A percentile compares a stretch with the other conserved stretches of the same genome.
These are phyloP conservation scores for Serrognathus titanus DNA, from an alignment of 2,888 invertebrate species.

Conservation along the genomic window DNA sequence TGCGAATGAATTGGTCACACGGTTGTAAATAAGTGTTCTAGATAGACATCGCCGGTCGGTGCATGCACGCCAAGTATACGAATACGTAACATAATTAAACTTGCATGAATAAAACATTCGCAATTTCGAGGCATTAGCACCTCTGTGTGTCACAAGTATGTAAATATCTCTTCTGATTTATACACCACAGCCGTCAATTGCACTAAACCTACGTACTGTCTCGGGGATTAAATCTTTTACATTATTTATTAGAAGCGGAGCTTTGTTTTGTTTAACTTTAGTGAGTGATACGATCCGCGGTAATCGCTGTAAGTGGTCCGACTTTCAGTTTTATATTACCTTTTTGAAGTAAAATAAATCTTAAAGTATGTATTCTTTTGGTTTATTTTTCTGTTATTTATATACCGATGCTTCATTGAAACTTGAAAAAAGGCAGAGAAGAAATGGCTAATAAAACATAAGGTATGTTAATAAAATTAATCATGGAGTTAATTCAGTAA, in stretches of 20 bases:
- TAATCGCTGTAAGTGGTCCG: not conserved
- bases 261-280: not conserved
- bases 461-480: no score
- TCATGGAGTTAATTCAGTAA: no score
- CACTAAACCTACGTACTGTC: not conserved
- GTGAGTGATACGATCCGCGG: not conserved
- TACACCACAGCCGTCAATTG: conserved; percentile 9
- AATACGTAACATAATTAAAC: conserved; percentile 24
- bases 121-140: conserved; percentile 35
- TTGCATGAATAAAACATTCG: conserved; percentile 34
- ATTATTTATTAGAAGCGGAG: conserved; percentile 4
- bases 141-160: conserved; percentile 30
- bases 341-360: no score
- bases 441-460: no score
- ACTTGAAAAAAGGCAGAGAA: no score
- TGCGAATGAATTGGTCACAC: not conserved
- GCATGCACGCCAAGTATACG: conserved; percentile 1
- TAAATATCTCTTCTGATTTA: conserved; percentile 27
- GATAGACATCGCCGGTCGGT: not conserved
- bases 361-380: no score
- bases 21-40: not conserved
- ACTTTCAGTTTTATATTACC: no score
- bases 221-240: conserved; percentile 8
- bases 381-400: no score
- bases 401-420: no score